Percentiles rank a stretch among this genome's conserved stretches.
Conservation (phyloP, 1,140 invertebrate genomes). For the Drosophila ficusphila region DNA sequence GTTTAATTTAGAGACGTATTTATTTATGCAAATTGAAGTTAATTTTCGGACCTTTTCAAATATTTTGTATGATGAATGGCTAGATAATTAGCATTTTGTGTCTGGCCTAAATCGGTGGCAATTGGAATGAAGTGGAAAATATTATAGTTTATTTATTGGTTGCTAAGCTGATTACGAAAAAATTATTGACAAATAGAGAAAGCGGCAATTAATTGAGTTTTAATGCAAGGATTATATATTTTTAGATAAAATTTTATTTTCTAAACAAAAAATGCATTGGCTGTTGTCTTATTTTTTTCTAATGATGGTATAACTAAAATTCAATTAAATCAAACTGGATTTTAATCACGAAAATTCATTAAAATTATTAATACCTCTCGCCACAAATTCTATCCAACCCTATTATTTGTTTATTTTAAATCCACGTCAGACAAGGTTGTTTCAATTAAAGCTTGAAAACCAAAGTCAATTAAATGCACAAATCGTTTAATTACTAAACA, state of each 20-base stretch:
- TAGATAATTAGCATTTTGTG: conserved; percentile 49
- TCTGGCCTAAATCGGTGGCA: conserved; percentile 7
- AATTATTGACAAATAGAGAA: conserved; percentile 8
- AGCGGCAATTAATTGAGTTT: conserved; percentile 10
- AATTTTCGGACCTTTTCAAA: conserved; percentile 31
- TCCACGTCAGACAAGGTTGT: conserved; percentile 1
- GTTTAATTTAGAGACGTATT: conserved; percentile 55
- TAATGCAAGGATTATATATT: background rate
- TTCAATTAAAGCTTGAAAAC: background rate
- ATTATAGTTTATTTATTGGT: conserved; percentile 14
- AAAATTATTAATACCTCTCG: background rate
- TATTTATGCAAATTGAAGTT: conserved; percentile 63
- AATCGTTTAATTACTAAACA: conserved; percentile 25
- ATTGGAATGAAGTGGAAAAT: conserved; percentile 17
- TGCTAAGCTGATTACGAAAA: conserved; percentile 15
- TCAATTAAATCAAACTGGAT: conserved; percentile 1
- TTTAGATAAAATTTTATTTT: background rate
- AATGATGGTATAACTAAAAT: background rate
- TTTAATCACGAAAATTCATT: background rate
- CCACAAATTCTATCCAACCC: background rate
- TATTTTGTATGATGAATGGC: conserved; percentile 45
- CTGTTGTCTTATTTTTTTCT: background rate
- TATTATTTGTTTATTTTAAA: background rate
- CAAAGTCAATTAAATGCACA: conserved; percentile 21
- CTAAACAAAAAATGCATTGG: background rate